Percentiles rank a stretch among this genome's conserved stretches.
phyloP scores from a whole-genome alignment of 2,797 vertebrate genomes.

The Amblyopsis hoosieri region DNA sequence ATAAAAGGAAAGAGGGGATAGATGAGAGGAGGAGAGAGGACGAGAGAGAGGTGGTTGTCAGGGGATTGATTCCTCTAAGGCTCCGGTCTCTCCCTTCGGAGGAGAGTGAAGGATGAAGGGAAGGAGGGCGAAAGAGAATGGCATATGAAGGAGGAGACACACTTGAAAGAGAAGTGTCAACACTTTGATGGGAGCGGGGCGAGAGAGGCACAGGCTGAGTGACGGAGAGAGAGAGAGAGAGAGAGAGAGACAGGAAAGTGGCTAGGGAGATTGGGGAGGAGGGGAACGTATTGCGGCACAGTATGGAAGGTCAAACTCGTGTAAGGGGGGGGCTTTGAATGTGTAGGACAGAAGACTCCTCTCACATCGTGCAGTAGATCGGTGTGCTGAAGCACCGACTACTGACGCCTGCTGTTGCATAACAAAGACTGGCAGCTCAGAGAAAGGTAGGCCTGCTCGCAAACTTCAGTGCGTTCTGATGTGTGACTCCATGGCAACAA shows the following conservation, averaged over 20 bases:
- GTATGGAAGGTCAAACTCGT: slow-evolving; percentile 44
- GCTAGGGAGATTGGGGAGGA: slow-evolving; percentile 15
- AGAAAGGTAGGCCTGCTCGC: too few relatives aligned
- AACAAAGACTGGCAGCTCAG: too few relatives aligned
- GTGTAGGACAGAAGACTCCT: neutral
- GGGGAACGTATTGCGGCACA: slow-evolving; percentile 21
- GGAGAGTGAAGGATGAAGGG: slow-evolving; percentile 39
- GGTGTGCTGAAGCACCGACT: neutral
- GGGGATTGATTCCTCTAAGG: slow-evolving; percentile 62
- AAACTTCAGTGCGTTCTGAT: too few relatives aligned
- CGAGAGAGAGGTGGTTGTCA: slow-evolving; percentile 40
- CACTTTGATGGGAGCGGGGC: slow-evolving; percentile 57
- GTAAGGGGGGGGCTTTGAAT: slow-evolving; percentile 14
- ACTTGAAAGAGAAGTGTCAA: slow-evolving; percentile 69
- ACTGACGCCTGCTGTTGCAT: too few relatives aligned
- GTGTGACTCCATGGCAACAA: too few relatives aligned
- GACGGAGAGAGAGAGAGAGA: slow-evolving; percentile 3
- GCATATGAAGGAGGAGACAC: slow-evolving; percentile 66
- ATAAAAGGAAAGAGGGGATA: slow-evolving; percentile 12
- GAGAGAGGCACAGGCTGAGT: neutral
- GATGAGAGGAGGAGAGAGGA: slow-evolving; percentile 21
- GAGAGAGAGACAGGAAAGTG: slow-evolving; percentile 25
- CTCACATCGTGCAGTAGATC: neutral
- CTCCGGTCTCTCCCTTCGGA: slow-evolving; percentile 49
- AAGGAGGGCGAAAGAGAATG: slow-evolving; percentile 66